Evolutionary conservation across 2,888 invertebrate species (phyloP), one percentile per base, ranked within the genome.

Genomic region (Andricus curvator): DNA sequence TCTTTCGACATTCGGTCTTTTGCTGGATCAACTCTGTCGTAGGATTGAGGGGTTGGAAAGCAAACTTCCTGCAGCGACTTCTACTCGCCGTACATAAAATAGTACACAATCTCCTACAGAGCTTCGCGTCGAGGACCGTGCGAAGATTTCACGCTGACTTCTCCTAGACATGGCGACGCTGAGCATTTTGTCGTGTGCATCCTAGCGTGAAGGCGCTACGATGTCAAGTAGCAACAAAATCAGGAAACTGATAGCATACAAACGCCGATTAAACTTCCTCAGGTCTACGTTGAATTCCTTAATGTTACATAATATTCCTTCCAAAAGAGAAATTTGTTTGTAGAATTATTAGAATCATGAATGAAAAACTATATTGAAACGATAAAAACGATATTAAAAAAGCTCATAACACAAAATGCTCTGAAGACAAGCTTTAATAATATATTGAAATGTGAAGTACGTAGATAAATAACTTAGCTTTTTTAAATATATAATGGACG

Each of bases 101-200:
- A 81, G 80, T 37, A 78, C 78, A 84, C 81, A 82, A 84, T 82
- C 80, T 78, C 82, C 67, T 33, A 60, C 70, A 33, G 29, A 74
- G 74, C 11, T 56, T 74, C 37, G 66, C 62, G 64, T 62, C 77
- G 74, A 83, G 81, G 60, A 65, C 78, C 66, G 78, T 64, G 78
- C 70, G 65, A 81, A 80, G 74, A 74, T 79, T 78, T 80, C 80
- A 79, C 78, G 51, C n/a, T 65, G 78, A 80, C 80, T 81, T 84
- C 77, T 83, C 81, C 82, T 84, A 83, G 81, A 80, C 80, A 81
- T 80, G 82, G 82, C 83, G 81, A 77, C 70, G 70, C 80, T 78
- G 77, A 82, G 81, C 80, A 84, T 84, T 80, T 81, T 77, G 81
- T 83, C 82, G 77, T 82, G 81, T 82, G 81, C 84, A 84, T 83